phyloP scores from a whole-genome alignment of 2,888 invertebrate genomes.

The Acronicta alni region DNA sequence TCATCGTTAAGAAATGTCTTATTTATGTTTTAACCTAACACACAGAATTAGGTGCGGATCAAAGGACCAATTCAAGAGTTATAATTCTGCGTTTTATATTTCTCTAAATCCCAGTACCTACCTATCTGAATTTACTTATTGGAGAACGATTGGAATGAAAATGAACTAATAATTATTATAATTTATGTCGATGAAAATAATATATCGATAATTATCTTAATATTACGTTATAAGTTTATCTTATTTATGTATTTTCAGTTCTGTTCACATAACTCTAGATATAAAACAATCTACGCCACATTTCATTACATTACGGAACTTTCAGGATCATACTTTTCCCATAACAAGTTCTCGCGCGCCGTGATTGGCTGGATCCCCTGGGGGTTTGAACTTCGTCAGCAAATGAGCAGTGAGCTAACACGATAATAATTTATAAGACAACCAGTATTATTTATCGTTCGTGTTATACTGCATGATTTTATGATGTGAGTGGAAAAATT shows the following conservation, averaged over 20 bases:
- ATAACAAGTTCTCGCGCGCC: conserved; percentile 84
- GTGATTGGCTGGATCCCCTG: conserved; percentile 86
- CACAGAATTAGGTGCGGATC: no score
- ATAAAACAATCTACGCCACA: conserved; percentile 58
- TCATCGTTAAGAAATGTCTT: no score
- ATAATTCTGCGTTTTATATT: no score
- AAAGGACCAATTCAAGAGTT: no score
- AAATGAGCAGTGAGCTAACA: conserved; percentile 88
- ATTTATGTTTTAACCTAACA: no score
- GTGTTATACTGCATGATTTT: conserved; percentile 69
- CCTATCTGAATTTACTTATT: no score
- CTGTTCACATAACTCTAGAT: conserved; percentile 31
- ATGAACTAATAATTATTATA: no score
- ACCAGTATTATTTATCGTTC: conserved; percentile 84
- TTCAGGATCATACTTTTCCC: conserved; percentile 74
- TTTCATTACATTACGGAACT: conserved; percentile 61
- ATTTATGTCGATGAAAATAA: no score
- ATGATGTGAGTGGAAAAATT: conserved; percentile 41
- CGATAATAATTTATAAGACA: conserved; percentile 88
- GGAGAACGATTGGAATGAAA: no score
- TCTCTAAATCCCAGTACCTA: no score
- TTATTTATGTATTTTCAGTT: neutral
- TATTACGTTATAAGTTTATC: neutral
- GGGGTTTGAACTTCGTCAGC: conserved; percentile 87
- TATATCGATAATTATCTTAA: no score